Conservation (phyloP, 2,113 vertebrate species). For the Anarhynchus alexandrinus region DNA sequence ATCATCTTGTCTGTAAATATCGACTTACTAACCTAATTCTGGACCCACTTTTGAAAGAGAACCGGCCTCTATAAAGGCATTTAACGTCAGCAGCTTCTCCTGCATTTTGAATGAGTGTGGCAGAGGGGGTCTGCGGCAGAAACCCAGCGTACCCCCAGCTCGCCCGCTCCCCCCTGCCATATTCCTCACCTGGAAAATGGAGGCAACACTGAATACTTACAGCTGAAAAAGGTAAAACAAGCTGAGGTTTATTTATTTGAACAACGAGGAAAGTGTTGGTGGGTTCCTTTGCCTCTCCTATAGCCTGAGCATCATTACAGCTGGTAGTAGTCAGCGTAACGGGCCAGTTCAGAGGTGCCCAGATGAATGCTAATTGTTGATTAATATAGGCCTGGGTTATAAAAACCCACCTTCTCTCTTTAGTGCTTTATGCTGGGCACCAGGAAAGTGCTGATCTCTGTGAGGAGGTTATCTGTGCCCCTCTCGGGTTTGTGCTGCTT, state of each 20-base stretch:
- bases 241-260: neutral
- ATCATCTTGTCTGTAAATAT: neutral
- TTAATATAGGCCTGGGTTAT: neutral
- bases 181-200: neutral
- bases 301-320: neutral
- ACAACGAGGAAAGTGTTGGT: neutral
- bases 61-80: neutral
- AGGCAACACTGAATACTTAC: neutral
- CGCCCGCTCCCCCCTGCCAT: rapidly evolving
- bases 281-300: neutral
- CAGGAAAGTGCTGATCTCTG: neutral
- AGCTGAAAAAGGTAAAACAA: neutral
- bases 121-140: neutral
- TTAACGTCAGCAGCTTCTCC: neutral
- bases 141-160: neutral
- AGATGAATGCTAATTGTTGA: neutral
- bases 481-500: neutral
- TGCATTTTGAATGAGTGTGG: rapidly evolving
- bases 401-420: neutral
- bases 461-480: neutral
- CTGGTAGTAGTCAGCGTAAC: neutral
- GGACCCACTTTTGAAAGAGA: neutral
- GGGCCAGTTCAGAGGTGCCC: neutral
- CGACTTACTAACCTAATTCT: conserved; percentile 41
- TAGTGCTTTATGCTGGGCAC: rapidly evolving